Evolutionary conservation across 2,113 vertebrate species (phyloP), one percentile per base, ranked within the genome.

Genomic region (Delphinapterus leucas): DNA sequence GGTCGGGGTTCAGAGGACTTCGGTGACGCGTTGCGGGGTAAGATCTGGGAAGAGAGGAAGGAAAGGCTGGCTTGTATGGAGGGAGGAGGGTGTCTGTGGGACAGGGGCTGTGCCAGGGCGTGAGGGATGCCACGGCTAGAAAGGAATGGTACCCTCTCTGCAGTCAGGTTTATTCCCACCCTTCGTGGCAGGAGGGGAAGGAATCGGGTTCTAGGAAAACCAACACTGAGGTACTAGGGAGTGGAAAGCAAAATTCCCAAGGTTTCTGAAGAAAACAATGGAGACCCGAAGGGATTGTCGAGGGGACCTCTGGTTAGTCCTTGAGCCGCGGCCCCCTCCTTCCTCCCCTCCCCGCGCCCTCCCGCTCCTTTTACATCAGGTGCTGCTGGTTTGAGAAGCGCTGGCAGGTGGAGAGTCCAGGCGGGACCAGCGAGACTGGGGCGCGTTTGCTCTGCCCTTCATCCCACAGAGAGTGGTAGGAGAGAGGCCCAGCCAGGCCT

Each of bases 151-250:
- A 11, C 4, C 4, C 23, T 44, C 49, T 18, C 74, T 67, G 28
- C 33, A 3, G 0, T 25, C 36, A 28, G 26, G 53, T 9, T 36
- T 14, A 68, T 4, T 21, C 84, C 0, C 1, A 3, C 11, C 31
- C 68, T 73, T 58, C 10, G 9, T 2, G 44, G 55, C n/a, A 71
- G 23, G 41, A 26, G 17, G n/a, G 49, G 21, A 49, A 38, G 77
- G 14, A 36, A 44, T 3, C 0, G 1, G 8, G 38, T 33, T 60
- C 10, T 38, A 25, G 23, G 28, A 79, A 93, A 96, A 38, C 55
- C 81, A 36, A 47, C 73, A 74, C 53, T 68, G n/a, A 53, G 3
- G 23, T 0, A 28, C 10, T 28, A n/a, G 63, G 90, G 31, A 38
- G 58, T 55, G 86, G 85, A 71, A 23, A 17, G 86, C 65, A 47